Base-by-base conservation (phyloP, 1,140 invertebrate species). In the Halesus radiatus region DNA sequence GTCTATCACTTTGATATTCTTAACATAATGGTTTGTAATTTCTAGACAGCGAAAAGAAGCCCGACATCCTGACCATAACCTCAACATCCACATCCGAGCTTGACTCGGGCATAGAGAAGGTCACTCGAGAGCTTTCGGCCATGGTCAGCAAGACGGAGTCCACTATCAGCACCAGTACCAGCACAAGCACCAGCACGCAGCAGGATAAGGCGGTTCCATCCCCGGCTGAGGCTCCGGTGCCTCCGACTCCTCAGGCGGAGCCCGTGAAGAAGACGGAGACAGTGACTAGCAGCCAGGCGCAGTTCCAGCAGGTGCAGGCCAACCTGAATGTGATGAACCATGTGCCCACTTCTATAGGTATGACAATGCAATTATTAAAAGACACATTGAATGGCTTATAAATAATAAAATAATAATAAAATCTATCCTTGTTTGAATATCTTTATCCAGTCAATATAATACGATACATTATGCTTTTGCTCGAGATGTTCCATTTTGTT, bases 321-420 rank as follows among this genome's bases (percentile, higher is more conserved):
- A 80, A 76, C 50, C 56, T 80, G 13, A 83, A 72, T 64, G 79
- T 58, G 80, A 87, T 85, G 85, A 89, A 80, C 84, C 85, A 81
- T 77, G 85, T 81, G 20, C 86, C 75, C 83, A 87, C 85, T 85
- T 87, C 87, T 80, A 78, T 77, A 37, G 73, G 82, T 72, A 26
- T 53, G 45, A 26, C 26, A 8, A 56, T 45, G 7, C 10, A 45
- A 45, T 45, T 45, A 45, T 45, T 45, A 13, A 45, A 13, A 45
- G 1, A 45, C 37, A 56, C n/a, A 56, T 56, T 18, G 54, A 18
- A 18, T 56, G 54, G 10, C 53, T 20, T n/a, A n/a, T n/a, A n/a
- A n/a, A n/a, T n/a, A n/a, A n/a, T n/a, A n/a, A n/a, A n/a, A n/a
- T n/a, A 29, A 29, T 29, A 5, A 29, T 29, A 5, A 29, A 29